Evolutionary conservation across 2,888 invertebrate genomes (phyloP), one percentile per base, ranked within the genome.

Genomic region (Vandiemenella viatica): DNA sequence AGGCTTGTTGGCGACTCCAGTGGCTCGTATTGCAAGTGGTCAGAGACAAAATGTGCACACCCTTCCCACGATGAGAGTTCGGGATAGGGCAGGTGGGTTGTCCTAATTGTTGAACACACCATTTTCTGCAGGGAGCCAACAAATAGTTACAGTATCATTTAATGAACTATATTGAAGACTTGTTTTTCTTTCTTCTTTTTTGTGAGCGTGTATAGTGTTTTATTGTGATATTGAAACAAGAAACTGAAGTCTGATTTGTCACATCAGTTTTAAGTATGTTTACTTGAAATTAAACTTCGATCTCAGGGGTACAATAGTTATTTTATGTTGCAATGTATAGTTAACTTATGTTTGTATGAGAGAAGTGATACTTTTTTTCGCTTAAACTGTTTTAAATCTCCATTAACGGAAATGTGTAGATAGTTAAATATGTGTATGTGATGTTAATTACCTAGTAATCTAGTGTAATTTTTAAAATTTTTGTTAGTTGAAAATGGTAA

Each of bases 91-190:
- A 88, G 71, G 55, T 79, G 77, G 13, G 87, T 87, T 18, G 86
- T 85, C 40, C 85, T 72, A 54, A 92, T 76, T 3, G 84, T 79
- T 5, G 86, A 85, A 57, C 86, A 87, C 37, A 91, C 87, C 73
- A 91, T 84, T 79, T 91, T 92, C 87, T 90, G 63, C 26, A 63
- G 67, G n/a, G n/a, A n/a, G n/a, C n/a, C n/a, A n/a, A n/a, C n/a
- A n/a, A 57, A 51, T 54, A 55, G 55, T 40, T 17, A 53, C 49
- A 37, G 20, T 13, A 19, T 13, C 13, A 20, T 19, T 17, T 13
- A 26, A 21, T 5, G 8, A 7, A 16, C 8, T 13, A 15, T 16
- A 10, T 16, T 40, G 16, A n/a, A 40, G 17, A 10, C 10, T 13
- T 32, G 32, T 32, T 32, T 10, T 4, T 10, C 32, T 2, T 13